Base-by-base conservation (phyloP, 1,140 invertebrate species). In the Sycobia sp. region DNA sequence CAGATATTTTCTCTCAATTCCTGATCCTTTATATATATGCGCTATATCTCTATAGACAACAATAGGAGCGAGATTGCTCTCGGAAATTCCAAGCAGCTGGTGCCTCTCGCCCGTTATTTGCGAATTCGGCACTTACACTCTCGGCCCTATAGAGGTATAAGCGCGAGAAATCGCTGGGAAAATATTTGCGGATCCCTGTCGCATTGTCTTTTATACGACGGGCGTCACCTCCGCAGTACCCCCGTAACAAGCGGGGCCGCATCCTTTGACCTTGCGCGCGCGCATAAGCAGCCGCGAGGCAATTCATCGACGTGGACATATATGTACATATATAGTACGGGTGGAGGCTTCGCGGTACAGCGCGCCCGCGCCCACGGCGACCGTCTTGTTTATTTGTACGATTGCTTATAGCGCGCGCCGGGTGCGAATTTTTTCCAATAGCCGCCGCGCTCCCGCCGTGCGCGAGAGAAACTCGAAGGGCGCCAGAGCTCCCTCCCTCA, bases 41-140 rank as follows among this genome's bases (percentile, higher is more conserved):
- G n/a, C n/a, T n/a, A n/a, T n/a, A n/a, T n/a, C n/a, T n/a, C n/a
- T n/a, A n/a, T n/a, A n/a, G n/a, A n/a, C n/a, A 59, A 59, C 56
- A 59, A 59, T 59, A n/a, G 47, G 67, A 53, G 67, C 54, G 63
- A 67, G 67, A 72, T 68, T 64, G 67, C 66, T 69, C 44, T n/a
- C 70, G 67, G 66, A 70, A 70, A 72, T 73, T 65, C 69, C 29
- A 53, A 54, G 66, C 67, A 70, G 68, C 64, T 44, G 62, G 14
- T 34, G 10, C 46, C 25, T 22, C 38, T 39, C n/a, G 27, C 20
- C 54, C 57, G 64, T 71, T 71, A 74, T 72, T 71, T 70, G n/a
- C 22, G 11, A 1, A 22, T 46, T 71, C 68, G 67, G 63, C 70
- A 69, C 71, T 70, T 71, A 68, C 65, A 65, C 67, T 67, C 66